These are phyloP conservation scores for Copidosoma floridanum DNA, from an alignment of 1,140 invertebrate genomes.

Conservation along the genomic window DNA sequence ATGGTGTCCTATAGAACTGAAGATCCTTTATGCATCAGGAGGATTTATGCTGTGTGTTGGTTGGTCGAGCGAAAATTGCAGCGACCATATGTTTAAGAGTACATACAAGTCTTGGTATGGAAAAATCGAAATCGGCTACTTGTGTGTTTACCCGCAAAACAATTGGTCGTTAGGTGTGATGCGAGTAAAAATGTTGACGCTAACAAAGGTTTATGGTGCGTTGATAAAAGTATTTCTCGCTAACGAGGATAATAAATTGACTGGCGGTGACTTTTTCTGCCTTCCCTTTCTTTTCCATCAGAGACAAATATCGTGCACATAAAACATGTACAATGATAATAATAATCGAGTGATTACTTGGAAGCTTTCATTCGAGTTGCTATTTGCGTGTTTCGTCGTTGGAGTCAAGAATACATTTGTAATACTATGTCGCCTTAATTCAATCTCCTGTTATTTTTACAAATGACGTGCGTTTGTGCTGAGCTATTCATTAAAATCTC, in stretches of 20 bases:
- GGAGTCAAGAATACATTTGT: no score
- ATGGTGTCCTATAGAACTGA: constrained; percentile 18
- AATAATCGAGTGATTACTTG: constrained; percentile 13
- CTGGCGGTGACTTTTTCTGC: neutral
- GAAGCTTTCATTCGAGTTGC: no score
- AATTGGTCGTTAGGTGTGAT: constrained; percentile 24
- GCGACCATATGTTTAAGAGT: no score
- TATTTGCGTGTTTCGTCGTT: no score
- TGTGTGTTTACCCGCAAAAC: constrained; percentile 13
- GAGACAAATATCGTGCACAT: no score
- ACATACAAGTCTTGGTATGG: no score
- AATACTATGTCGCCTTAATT: no score
- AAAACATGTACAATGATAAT: constrained; percentile 19
- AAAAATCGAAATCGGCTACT: no score
- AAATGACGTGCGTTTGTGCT: no score
- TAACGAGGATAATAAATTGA: constrained; percentile 13
- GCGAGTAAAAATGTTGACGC: constrained; percentile 10
- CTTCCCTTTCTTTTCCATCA: neutral
- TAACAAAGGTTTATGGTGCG: constrained; percentile 19
- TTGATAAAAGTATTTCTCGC: constrained; percentile 24
- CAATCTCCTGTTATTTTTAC: no score
- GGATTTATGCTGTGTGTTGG: constrained; percentile 18
- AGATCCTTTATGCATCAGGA: constrained; percentile 21
- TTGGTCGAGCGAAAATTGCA: constrained; percentile 14
- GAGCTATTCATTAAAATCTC: no score